Percentiles rank a stretch among this genome's conserved stretches.
These are phyloP conservation scores for Leuciscus waleckii DNA, from an alignment of 2,797 vertebrate genomes.

Conservation along the genomic window DNA sequence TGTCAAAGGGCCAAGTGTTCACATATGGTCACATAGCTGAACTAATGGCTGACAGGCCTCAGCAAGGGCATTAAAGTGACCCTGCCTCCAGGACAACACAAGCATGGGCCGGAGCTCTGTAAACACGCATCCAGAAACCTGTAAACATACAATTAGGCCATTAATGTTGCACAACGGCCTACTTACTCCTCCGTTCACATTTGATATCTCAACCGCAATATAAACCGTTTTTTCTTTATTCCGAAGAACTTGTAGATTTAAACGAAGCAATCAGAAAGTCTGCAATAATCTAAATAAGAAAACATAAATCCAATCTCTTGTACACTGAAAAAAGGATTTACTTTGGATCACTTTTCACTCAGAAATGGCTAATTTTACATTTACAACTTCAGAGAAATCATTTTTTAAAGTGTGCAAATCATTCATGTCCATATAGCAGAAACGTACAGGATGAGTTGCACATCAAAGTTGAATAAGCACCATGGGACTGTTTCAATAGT, in stretches of 20 bases:
- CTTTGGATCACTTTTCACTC: background rate
- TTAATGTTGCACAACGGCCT: background rate
- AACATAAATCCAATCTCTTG: background rate
- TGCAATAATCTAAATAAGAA: background rate
- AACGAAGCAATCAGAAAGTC: background rate
- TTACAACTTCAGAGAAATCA: too few species aligned
- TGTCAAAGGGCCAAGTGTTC: conserved; percentile 68
- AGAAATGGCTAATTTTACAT: background rate
- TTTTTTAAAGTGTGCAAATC: too few species aligned
- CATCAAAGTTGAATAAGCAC: too few species aligned
- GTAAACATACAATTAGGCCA: conserved; percentile 1
- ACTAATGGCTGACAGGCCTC: conserved; percentile 76
- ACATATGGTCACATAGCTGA: conserved; percentile 71
- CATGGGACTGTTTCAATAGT: too few species aligned
- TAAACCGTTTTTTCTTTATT: background rate
- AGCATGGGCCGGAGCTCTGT: background rate
- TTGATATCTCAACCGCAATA: background rate
- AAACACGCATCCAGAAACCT: conserved; percentile 33
- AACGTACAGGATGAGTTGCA: too few species aligned
- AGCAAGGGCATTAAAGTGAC: conserved; percentile 60
- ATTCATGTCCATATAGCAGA: too few species aligned
- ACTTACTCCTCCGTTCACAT: background rate
- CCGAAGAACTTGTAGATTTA: background rate
- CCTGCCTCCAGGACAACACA: conserved; percentile 35
- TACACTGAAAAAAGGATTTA: background rate